Evolutionary conservation across 1,140 invertebrate genomes (phyloP).

Genomic region (Ylistrum balloti): DNA sequence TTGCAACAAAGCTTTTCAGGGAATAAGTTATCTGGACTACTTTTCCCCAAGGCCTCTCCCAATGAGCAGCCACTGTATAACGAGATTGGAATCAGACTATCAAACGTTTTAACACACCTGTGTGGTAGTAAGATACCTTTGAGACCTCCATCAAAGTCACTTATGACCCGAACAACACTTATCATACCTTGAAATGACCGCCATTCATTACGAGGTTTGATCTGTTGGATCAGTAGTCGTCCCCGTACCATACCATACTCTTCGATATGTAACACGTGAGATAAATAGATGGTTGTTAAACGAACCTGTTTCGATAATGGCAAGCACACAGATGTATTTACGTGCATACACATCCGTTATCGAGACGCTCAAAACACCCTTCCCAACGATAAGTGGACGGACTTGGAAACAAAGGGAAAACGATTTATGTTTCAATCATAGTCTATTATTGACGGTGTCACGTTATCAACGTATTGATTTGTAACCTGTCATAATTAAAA

Average conservation of each 20-base stretch:
- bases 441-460: constrained; percentile 25
- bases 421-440: constrained; percentile 29
- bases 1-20: neutral
- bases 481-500: constrained; percentile 40
- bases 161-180: neutral
- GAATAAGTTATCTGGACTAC: neutral
- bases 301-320: neutral
- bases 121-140: neutral
- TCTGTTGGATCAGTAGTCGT: neutral
- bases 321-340: neutral
- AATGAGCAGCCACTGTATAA: neutral
- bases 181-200: neutral
- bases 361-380: constrained; percentile 13
- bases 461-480: constrained; percentile 19
- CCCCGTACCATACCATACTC: neutral
- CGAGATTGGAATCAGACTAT: neutral
- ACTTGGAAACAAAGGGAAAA: constrained; percentile 10
- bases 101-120: neutral
- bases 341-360: constrained; percentile 26
- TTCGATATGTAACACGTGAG: neutral
- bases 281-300: neutral
- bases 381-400: constrained; percentile 3
- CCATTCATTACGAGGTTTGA: neutral
- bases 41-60: neutral
- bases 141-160: constrained; percentile 31